Base-by-base conservation (phyloP, 2,113 vertebrate genomes). In the Rhea americana region DNA sequence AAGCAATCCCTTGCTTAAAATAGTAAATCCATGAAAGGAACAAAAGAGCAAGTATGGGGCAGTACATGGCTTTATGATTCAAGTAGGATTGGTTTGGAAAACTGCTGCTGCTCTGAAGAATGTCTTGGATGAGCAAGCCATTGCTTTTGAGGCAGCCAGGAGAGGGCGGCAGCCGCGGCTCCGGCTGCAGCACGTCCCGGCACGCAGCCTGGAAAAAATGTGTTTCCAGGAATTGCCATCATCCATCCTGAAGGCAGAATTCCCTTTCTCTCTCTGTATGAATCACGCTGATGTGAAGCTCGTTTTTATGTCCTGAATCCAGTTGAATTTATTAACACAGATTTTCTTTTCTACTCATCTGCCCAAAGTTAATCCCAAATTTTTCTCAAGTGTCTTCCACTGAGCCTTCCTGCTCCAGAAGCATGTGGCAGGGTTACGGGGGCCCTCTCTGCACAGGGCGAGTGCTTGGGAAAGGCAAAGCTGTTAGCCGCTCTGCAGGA, bases 141-240 rank as follows among this genome's bases (percentile, higher is more conserved):
- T 25, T 3, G 10, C 66, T 72, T 18, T 8, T 5, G 85, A 2
- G 74, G 75, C 85, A 75, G 91, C 96, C 96, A 79, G 93, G 92
- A 96, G 95, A 82, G 92, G 94, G 96, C 95, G 62, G 90, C 94
- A 91, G 85, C 77, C 8, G 48, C 13, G 26, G 74, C 77, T 43
- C 51, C 1, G n/a, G 76, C 80, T 3, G 86, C 55, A 32, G 78
- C 3, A 2, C 8, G 8, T 7, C 65, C 66, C 3, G 91, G 51
- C 35, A 2, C 7, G 1, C 71, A 32, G 94, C 87, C 91, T 85
- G 89, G 68, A 63, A 65, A 72, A 55, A 14, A 43, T n/a, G 75
- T 5, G 61, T 45, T 89, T 85, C 89, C 84, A 91, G 82, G 88
- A 90, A 90, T 77, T 65, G 88, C 71, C 13, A 80, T 88, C 86